Percentiles rank a stretch among this genome's conserved stretches.
phyloP scores from a whole-genome alignment of 2,113 vertebrate species.

The Thymallus thymallus region DNA sequence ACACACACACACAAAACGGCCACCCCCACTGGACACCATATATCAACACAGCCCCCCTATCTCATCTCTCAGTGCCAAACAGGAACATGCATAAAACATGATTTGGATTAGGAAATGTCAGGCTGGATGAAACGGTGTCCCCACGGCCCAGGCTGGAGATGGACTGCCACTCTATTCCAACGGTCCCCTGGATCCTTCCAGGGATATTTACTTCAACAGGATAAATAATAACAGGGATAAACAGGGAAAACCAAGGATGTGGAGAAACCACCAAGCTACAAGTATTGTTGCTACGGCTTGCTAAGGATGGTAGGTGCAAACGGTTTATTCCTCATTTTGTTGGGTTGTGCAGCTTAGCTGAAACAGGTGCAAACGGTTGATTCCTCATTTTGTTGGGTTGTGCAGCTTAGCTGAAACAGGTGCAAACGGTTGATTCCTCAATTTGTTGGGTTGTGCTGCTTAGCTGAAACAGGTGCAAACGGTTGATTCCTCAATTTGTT shows the following conservation, averaged over 20 bases:
- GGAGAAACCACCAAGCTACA: too few species aligned
- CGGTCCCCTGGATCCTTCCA: neutral
- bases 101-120: constrained; percentile 17
- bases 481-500: too few species aligned
- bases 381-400: too few species aligned
- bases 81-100: constrained; percentile 9
- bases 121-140: neutral
- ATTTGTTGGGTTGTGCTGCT: too few species aligned
- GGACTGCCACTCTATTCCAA: constrained; percentile 2
- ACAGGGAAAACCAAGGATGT: neutral
- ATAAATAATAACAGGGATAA: neutral
- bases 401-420: too few species aligned
- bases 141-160: neutral
- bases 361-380: too few species aligned
- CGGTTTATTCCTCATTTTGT: too few species aligned
- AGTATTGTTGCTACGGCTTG: too few species aligned
- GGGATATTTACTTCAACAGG: neutral
- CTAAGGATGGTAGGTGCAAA: too few species aligned
- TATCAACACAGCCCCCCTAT: neutral
- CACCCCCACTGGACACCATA: neutral
- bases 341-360: too few species aligned
- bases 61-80: constrained; percentile 6
- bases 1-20: neutral
- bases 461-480: too few species aligned
- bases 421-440: too few species aligned